phyloP scores from a whole-genome alignment of 2,888 invertebrate genomes.

The Drosophila pegasa region DNA sequence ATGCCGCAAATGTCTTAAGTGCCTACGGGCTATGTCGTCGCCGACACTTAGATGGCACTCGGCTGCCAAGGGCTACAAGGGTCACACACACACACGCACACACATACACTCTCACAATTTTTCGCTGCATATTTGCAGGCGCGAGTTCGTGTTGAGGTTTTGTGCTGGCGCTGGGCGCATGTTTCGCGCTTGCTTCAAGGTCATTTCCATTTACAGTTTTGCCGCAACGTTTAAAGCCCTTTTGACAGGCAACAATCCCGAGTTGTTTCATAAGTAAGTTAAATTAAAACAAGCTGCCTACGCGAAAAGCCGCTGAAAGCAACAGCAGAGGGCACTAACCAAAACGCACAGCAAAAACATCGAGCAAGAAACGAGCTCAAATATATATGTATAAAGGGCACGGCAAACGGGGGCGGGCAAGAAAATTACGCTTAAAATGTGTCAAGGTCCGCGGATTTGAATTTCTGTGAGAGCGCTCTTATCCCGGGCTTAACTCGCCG shows the following conservation, averaged over 20 bases:
- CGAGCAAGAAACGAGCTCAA: conserved; percentile 5
- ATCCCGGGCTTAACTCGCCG: conserved; percentile 64
- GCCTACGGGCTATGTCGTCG: conserved; percentile 55
- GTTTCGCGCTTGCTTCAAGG: conserved; percentile 62
- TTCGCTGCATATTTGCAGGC: conserved; percentile 55
- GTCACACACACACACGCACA: conserved; percentile 28
- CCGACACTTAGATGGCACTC: conserved; percentile 70
- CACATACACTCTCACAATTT: conserved; percentile 20
- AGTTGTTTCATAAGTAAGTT: conserved; percentile 59
- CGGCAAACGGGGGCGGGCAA: conserved; percentile 23
- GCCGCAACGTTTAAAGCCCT: conserved; percentile 57
- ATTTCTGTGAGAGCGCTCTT: conserved; percentile 49
- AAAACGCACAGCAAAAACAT: conserved; percentile 25
- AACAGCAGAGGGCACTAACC: conserved; percentile 35
- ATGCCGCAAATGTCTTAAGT: conserved; percentile 74
- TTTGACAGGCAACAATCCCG: conserved; percentile 60
- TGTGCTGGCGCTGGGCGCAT: conserved; percentile 50
- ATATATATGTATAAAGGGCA: conserved; percentile 3
- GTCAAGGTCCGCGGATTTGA: conserved; percentile 72
- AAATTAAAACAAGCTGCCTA: conserved; percentile 70
- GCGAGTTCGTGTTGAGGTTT: conserved; percentile 63
- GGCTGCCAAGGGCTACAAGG: conserved; percentile 57
- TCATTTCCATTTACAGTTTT: conserved; percentile 58
- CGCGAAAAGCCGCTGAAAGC: conserved; percentile 62
- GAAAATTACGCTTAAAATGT: conserved; percentile 58